Base-by-base conservation (phyloP, 2,113 vertebrate genomes). In the Otocyon megalotis region DNA sequence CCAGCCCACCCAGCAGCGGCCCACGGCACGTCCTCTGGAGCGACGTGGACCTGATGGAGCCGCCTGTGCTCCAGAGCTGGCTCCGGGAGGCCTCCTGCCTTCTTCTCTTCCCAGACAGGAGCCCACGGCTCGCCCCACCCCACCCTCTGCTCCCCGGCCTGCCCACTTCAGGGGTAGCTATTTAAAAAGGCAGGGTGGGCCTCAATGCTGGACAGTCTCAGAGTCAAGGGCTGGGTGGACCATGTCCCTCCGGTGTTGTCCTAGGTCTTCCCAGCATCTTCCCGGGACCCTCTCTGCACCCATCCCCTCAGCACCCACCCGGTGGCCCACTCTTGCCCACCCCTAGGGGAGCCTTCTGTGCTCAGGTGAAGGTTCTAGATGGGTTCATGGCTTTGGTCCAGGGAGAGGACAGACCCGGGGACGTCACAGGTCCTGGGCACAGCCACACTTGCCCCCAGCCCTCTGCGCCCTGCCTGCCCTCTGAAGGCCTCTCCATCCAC, bases 11-110 rank as follows among this genome's bases (percentile, higher is more conserved):
- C 0, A 8, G 32, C 11, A 17, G 1, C 8, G 5, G 48, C 50
- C 28, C 54, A 2, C 0, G 0, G 3, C 4, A 1, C 3, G 84
- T 10, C 69, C 82, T 62, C 22, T 69, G 6, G 35, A 26, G 62
- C 5, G 8, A 4, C 28, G 1, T 24, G 32, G 26, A 50, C n/a
- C 26, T 30, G 54, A 54, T 30, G 53, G 26, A 63, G 10, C 83
- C 69, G 71, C 60, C 26, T 2, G 10, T 32, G 79, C 19, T 35
- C 28, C 69, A 1, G 12, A n/a, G 50, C 50, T 28, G 26, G 37
- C 20, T n/a, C 26, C 0, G 8, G 0, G 3, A 26, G 54, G 32
- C 15, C 56, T 8, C 14, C 19, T 16, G 54, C 60, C 67, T 54
- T 8, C 58, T 76, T n/a, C 43, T 50, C 65, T 60, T 48, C 13